phyloP scores from a whole-genome alignment of 2,113 vertebrate genomes.

The Pipa parva region DNA sequence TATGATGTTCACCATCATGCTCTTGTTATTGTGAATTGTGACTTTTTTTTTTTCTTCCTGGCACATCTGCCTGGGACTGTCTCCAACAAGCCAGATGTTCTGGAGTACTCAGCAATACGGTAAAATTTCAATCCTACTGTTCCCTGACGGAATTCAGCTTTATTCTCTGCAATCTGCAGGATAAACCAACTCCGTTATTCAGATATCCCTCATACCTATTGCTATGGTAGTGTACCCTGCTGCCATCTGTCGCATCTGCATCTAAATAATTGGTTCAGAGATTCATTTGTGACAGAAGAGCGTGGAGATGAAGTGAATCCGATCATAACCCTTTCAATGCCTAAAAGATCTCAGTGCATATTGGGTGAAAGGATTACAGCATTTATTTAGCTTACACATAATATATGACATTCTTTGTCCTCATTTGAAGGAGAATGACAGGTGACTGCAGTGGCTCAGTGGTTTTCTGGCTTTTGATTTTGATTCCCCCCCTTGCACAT shows the following conservation, averaged over 20 bases:
- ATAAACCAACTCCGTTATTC: slow-evolving; percentile 30
- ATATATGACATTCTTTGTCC: no score
- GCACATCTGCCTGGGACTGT: slow-evolving; percentile 26
- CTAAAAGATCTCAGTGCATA: not conserved
- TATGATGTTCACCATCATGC: not conserved
- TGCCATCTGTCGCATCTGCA: slow-evolving; percentile 32
- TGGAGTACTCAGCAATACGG: slow-evolving; percentile 24
- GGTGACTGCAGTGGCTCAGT: no score
- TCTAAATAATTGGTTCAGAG: slow-evolving; percentile 20
- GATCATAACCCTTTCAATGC: not conserved
- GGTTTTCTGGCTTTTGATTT: no score
- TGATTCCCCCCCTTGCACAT: no score
- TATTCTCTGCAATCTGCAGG: slow-evolving; percentile 22
- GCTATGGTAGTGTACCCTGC: not conserved
- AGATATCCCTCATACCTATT: slow-evolving; percentile 15
- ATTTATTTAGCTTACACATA: no score
- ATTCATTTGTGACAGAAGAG: slow-evolving; percentile 8
- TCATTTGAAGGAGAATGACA: no score
- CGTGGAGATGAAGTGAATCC: not conserved
- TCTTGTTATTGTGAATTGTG: not conserved
- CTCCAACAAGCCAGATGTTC: slow-evolving; percentile 34
- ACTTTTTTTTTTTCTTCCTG: not conserved
- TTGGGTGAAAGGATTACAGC: not conserved
- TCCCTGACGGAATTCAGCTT: slow-evolving; percentile 17
- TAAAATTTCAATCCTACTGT: slow-evolving; percentile 9